phyloP scores from a whole-genome alignment of 2,797 vertebrate genomes.

The Bradypodion pumilum region DNA sequence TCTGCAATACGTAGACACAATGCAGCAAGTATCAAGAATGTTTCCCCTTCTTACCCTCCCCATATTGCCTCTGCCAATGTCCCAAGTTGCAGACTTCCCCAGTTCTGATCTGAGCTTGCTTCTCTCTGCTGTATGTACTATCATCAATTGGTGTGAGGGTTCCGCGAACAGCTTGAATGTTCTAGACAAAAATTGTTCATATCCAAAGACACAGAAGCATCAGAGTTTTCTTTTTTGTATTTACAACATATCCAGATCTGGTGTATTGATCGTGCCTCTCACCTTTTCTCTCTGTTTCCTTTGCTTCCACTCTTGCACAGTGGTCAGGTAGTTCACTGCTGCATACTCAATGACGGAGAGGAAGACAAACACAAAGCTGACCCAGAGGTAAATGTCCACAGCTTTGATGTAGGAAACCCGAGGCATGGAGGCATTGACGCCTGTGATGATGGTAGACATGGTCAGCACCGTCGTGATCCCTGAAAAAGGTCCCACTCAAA shows the following conservation, averaged over 20 bases:
- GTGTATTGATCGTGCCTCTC: background rate
- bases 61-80: slow-evolving; percentile 15
- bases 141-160: slow-evolving; percentile 10
- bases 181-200: slow-evolving; percentile 29
- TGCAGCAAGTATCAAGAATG: background rate
- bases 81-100: background rate
- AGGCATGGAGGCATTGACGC: slow-evolving; percentile 95
- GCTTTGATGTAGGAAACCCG: slow-evolving; percentile 94
- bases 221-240: slow-evolving; percentile 26
- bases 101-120: slow-evolving; percentile 16
- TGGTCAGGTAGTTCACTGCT: slow-evolving; percentile 90
- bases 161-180: background rate
- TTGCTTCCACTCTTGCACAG: slow-evolving; percentile 85
- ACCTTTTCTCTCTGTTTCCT: slow-evolving; percentile 80
- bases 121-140: slow-evolving; percentile 18
- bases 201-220: background rate
- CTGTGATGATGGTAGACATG: slow-evolving; percentile 95
- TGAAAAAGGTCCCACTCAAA: slow-evolving; percentile 46
- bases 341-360: slow-evolving; percentile 91
- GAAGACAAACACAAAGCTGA: slow-evolving; percentile 95
- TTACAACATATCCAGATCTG: background rate
- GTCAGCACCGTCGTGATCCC: slow-evolving; percentile 91
- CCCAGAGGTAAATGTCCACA: slow-evolving; percentile 93
- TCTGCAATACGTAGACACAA: slow-evolving; percentile 12
- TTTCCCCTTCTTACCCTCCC: background rate